Conservation (phyloP, 2,797 vertebrate genomes). For the Hoplostethus atlanticus region DNA sequence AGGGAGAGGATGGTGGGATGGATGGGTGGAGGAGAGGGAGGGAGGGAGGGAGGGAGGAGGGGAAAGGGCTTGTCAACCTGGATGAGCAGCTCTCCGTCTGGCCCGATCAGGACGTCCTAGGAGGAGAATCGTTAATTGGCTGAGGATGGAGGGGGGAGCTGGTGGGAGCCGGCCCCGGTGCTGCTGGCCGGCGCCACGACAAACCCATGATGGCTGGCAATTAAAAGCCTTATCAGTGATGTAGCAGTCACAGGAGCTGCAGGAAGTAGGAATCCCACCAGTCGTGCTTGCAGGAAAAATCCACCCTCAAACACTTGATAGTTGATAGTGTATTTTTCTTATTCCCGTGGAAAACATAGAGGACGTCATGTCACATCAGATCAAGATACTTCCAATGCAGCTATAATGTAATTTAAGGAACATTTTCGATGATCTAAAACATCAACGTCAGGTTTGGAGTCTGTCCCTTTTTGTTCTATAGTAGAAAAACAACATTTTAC, state of each 20-base stretch:
- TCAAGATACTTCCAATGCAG: no score
- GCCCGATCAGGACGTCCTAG: slow-evolving; percentile 74
- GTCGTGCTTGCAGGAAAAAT: slow-evolving; percentile 16
- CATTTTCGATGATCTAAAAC: no score
- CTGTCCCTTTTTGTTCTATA: no score
- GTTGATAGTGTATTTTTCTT: no score
- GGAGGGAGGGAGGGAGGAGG: background rate
- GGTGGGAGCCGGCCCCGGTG: slow-evolving; percentile 46
- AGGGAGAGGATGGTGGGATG: slow-evolving; percentile 57
- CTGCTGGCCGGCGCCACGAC: slow-evolving; percentile 47
- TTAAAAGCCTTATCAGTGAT: slow-evolving; percentile 57
- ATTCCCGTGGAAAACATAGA: no score
- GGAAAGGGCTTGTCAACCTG: slow-evolving; percentile 63
- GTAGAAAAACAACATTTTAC: no score
- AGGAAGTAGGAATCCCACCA: slow-evolving; percentile 11
- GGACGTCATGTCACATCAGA: no score
- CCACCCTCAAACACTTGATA: background rate
- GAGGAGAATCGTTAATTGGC: slow-evolving; percentile 80
- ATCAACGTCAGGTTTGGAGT: no score
- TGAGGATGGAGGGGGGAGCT: slow-evolving; percentile 58
- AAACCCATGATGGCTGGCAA: slow-evolving; percentile 56
- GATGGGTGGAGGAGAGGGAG: slow-evolving; percentile 25
- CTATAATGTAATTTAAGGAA: no score
- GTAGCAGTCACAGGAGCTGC: slow-evolving; percentile 37
- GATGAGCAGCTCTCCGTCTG: slow-evolving; percentile 62